These are phyloP conservation scores for Oreotrochilus melanogaster DNA, from an alignment of 2,113 vertebrate species.

Conservation along the genomic window DNA sequence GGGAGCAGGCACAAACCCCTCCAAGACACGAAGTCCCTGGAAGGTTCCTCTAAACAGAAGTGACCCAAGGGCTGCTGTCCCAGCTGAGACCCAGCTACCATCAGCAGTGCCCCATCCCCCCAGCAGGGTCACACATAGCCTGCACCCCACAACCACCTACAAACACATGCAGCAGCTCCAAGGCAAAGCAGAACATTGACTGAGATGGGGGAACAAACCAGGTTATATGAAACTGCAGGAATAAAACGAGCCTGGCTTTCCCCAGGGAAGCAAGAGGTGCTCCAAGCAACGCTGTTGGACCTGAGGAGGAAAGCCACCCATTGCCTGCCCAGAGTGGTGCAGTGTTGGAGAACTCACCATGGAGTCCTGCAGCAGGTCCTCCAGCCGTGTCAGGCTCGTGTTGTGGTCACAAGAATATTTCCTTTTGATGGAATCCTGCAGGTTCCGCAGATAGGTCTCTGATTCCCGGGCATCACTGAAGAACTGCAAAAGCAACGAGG, in stretches of 20 bases:
- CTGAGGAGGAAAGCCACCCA: neutral
- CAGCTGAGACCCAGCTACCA: neutral
- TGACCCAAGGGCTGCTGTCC: neutral
- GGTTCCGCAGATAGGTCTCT: conserved; percentile 90
- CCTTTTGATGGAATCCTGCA: conserved; percentile 95
- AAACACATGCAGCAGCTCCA: neutral
- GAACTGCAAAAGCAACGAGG: conserved; percentile 79
- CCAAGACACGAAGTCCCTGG: neutral
- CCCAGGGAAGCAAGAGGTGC: neutral
- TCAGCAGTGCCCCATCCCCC: neutral
- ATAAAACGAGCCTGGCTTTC: accelerated
- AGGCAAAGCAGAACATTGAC: accelerated
- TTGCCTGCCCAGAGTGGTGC: neutral
- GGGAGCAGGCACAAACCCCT: neutral
- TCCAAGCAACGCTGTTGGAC: neutral
- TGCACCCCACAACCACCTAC: accelerated
- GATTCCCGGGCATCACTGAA: conserved; percentile 90
- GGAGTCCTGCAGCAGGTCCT: conserved; percentile 97
- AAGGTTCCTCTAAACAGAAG: neutral
- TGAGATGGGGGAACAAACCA: neutral
- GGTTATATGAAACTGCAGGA: accelerated
- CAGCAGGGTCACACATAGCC: neutral
- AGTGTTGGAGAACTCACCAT: conserved; percentile 84
- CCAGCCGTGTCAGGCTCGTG: conserved; percentile 91
- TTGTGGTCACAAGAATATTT: conserved; percentile 94